Conservation (phyloP, 2,113 vertebrate species). For the Regulus satrapa region DNA sequence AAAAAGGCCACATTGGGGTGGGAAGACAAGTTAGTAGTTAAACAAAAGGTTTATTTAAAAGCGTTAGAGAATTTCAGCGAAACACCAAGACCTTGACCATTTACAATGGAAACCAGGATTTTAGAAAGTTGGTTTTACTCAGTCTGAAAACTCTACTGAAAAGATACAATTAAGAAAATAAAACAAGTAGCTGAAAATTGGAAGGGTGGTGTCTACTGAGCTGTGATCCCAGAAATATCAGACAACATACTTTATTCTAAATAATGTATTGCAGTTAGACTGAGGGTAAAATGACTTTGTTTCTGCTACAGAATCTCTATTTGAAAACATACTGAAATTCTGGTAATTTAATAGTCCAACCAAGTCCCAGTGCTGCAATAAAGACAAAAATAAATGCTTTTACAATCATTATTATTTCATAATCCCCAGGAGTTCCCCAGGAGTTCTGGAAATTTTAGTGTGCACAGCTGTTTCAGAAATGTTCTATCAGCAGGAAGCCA, state of each 20-base stretch:
- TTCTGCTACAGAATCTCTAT: background rate
- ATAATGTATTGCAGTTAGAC: background rate
- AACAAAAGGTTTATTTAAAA: background rate
- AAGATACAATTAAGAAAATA: background rate
- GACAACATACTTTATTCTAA: background rate
- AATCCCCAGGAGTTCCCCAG: background rate
- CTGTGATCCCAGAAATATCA: background rate
- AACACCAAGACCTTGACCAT: background rate
- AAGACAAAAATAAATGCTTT: background rate
- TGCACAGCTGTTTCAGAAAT: conserved; percentile 17
- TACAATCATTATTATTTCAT: conserved; percentile 1
- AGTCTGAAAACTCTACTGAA: background rate
- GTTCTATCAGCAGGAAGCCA: background rate
- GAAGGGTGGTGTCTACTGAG: background rate
- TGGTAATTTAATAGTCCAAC: background rate
- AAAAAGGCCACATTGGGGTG: background rate
- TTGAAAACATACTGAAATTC: background rate
- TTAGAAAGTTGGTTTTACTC: background rate
- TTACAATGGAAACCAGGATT: background rate
- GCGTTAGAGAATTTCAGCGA: background rate
- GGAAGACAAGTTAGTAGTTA: background rate
- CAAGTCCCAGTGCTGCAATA: background rate
- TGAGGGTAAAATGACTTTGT: background rate
- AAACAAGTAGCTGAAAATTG: background rate
- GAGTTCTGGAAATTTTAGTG: background rate